Evolutionary conservation across 1,140 invertebrate genomes (phyloP).

Genomic region (Lucilia cuprina): DNA sequence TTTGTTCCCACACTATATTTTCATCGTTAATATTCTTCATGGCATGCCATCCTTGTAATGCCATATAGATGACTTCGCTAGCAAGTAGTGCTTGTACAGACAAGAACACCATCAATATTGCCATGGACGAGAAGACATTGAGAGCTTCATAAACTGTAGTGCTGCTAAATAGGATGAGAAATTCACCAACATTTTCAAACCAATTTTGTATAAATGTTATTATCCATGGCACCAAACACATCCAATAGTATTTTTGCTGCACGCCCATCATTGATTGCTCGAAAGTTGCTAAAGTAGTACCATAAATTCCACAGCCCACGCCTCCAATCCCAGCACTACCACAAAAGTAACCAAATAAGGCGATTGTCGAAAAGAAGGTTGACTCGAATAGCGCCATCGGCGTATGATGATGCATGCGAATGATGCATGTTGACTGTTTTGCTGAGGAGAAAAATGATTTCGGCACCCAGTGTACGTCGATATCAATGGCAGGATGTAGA

Average conservation of each 20-base stretch:
- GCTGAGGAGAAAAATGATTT: constrained; percentile 32
- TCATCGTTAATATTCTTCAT: constrained; percentile 38
- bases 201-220: constrained; percentile 37
- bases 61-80: constrained; percentile 36
- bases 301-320: constrained; percentile 25
- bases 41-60: constrained; percentile 34
- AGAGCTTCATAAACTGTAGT: constrained; percentile 23
- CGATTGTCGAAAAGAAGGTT: constrained; percentile 30
- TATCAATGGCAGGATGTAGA: constrained; percentile 23
- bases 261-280: constrained; percentile 38
- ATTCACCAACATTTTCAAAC: constrained; percentile 36
- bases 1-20: constrained; percentile 14
- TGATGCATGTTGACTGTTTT: constrained; percentile 38
- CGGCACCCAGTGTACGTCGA: constrained; percentile 34
- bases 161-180: constrained; percentile 27
- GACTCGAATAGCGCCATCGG: constrained; percentile 27
- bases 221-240: constrained; percentile 38
- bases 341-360: constrained; percentile 34
- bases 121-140: constrained; percentile 26
- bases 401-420: constrained; percentile 36
- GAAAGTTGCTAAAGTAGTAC: constrained; percentile 35
- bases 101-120: constrained; percentile 24
- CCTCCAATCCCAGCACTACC: constrained; percentile 4
- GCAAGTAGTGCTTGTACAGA: constrained; percentile 31
- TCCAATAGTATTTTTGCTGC: constrained; percentile 28